A percentile compares a stretch with the other conserved stretches of the same genome.
phyloP scores from a whole-genome alignment of 2,113 vertebrate species.

The Neopipo cinnamomea region DNA sequence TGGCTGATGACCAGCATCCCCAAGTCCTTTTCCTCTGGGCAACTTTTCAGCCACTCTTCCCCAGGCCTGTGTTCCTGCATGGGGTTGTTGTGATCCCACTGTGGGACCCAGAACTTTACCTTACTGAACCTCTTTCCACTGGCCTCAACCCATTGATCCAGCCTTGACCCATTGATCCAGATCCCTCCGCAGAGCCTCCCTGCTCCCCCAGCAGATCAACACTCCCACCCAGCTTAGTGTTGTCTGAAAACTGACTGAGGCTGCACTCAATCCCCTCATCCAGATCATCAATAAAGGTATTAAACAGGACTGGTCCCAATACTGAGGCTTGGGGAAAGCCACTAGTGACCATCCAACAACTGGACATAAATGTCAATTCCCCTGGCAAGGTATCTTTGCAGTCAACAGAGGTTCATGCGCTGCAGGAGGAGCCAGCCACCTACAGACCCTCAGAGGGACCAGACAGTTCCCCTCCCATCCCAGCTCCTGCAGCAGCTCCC shows the following conservation, averaged over 20 bases:
- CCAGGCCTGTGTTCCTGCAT: not conserved
- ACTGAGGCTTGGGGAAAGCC: not conserved
- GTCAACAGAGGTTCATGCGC: not conserved
- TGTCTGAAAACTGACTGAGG: not conserved
- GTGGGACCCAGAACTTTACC: not conserved
- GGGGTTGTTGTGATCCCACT: not conserved
- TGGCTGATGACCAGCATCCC: not conserved
- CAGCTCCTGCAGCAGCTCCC: not conserved
- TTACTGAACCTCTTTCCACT: rapidly evolving
- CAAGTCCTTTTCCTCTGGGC: not conserved
- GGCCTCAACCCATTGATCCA: not conserved
- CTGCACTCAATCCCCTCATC: rapidly evolving
- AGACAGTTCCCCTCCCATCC: rapidly evolving
- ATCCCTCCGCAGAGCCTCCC: not conserved
- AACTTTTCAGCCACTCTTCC: not conserved
- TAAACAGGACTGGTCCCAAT: not conserved
- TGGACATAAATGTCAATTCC: not conserved
- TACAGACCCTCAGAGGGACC: not conserved
- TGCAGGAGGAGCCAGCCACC: not conserved
- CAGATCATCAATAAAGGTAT: not conserved
- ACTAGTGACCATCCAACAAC: no score
- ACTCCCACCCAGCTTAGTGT: not conserved
- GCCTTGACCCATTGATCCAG: not conserved
- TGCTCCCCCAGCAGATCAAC: not conserved
- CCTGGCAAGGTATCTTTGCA: not conserved